Evolutionary conservation across 2,888 invertebrate species (phyloP).

Genomic region (Caenorhabditis sp.): DNA sequence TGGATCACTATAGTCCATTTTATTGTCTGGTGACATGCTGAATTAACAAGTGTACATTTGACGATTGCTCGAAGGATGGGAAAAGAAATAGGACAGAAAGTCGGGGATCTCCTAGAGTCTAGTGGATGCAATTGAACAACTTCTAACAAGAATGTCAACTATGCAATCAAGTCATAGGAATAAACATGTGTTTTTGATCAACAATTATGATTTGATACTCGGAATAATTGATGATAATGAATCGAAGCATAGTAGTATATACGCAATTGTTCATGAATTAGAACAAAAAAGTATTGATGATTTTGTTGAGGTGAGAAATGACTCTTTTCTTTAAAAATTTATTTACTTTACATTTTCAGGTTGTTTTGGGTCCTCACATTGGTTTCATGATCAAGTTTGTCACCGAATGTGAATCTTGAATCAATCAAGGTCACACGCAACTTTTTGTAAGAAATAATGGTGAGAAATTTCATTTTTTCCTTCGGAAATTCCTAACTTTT

Average conservation of each 20-base stretch:
- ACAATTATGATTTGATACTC: conserved; percentile 97
- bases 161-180: conserved; percentile 82
- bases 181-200: conserved; percentile 94
- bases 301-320: conserved; percentile 78
- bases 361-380: conserved; percentile 43
- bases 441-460: conserved; percentile 73
- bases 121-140: conserved; percentile 81
- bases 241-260: conserved; percentile 93
- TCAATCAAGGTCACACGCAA: conserved; percentile 79
- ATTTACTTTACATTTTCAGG: too few species aligned
- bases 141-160: conserved; percentile 76
- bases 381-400: conserved; percentile 93
- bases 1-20: conserved; percentile 98
- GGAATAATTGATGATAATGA: conserved; percentile 80
- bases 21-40: conserved; percentile 95
- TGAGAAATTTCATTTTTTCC: too few species aligned
- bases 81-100: conserved; percentile 73
- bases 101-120: conserved; percentile 82
- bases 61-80: conserved; percentile 74
- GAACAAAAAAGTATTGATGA: conserved; percentile 77
- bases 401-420: conserved; percentile 84
- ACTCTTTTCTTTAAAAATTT: too few species aligned
- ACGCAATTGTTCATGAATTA: conserved; percentile 89
- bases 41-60: conserved; percentile 94
- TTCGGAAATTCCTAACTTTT: too few species aligned